Base-by-base conservation (phyloP, 92 coral and sea anemone genomes). In the Bergia sp. region DNA sequence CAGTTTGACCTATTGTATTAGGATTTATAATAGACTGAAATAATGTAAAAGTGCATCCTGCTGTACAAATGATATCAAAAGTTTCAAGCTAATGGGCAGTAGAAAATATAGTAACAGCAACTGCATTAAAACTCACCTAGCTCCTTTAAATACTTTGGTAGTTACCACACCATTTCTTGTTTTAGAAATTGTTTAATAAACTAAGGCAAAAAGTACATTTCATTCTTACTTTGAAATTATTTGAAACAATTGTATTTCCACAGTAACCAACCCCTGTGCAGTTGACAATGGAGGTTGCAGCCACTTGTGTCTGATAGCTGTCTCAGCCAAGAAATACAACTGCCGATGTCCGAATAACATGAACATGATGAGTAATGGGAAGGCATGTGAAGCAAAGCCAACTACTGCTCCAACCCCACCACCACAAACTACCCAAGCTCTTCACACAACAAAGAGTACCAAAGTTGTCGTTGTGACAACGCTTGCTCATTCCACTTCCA, bases 301-400 rank as follows among this genome's bases (percentile, higher is more conserved):
- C 88, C 99, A 97, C 72, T 84, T 97, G 73, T 97, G 99, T 82
- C 96, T 97, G 20, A 86, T 97, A 42, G 92, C 97, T 76, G 85
- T 36, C 55, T 49, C 44, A 0, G 47, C 86, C 36, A 85, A 80
- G 86, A 88, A 86, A 9, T 91, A 85, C 82, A 86, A 90, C 40
- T 96, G 99, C 78, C 93, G 85, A 76, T 96, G 99, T 66, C 99
- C 99, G 29, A 88, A 87, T 81, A 98, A 97, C 3, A 92, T 95
- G 96, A 91, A 80, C 61, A 89, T 93, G 90, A 73, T 94, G 23
- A 87, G 90, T 45, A 81, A 94, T 81, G 95, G 93, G n/a, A 86
- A 43, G 36, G 87, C 93, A 1, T 97, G 99, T 47, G 77, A 61
- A 64, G 92, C 89, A 13, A 69, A 0, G 13, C 89, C 94, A 21